phyloP scores from a whole-genome alignment of 2,888 invertebrate genomes.

The Lomographa bimaculata region DNA sequence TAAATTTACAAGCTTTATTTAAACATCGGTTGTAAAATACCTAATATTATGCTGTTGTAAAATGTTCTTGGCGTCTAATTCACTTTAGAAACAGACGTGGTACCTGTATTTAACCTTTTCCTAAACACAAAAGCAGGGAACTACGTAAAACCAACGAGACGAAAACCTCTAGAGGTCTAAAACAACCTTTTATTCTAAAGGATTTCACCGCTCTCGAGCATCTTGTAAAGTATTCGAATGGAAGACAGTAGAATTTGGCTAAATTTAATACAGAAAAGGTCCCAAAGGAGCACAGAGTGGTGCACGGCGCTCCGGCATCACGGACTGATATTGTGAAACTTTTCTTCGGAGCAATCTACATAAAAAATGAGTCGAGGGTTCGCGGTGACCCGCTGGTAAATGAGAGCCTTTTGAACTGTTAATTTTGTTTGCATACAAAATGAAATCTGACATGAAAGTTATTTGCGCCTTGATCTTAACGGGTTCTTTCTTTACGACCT shows the following conservation, averaged over 20 bases:
- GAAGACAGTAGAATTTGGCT: conserved; percentile 61
- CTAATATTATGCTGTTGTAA: too few species aligned
- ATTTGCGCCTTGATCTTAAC: conserved; percentile 60
- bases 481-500: conserved; percentile 18
- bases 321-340: conserved; percentile 79
- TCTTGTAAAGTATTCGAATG: conserved; percentile 58
- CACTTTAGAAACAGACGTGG: too few species aligned
- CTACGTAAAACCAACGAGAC: conserved; percentile 23
- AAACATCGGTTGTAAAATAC: too few species aligned
- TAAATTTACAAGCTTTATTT: too few species aligned
- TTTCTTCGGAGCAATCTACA: conserved; percentile 80
- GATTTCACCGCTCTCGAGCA: conserved; percentile 44
- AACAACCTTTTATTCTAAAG: conserved; percentile 37
- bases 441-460: conserved; percentile 75
- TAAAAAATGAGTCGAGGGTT: conserved; percentile 79
- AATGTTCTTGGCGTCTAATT: too few species aligned
- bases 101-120: too few species aligned
- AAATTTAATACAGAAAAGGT: conserved; percentile 66
- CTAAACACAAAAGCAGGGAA: conserved; percentile 27
- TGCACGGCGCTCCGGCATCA: conserved; percentile 55
- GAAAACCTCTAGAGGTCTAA: conserved; percentile 24
- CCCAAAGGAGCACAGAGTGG: conserved; percentile 58
- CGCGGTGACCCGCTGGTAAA: conserved; percentile 76
- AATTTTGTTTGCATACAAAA: conserved; percentile 80
- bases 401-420: conserved; percentile 80